phyloP scores from a whole-genome alignment of 2,888 invertebrate species.

The Polyommatus icarus region DNA sequence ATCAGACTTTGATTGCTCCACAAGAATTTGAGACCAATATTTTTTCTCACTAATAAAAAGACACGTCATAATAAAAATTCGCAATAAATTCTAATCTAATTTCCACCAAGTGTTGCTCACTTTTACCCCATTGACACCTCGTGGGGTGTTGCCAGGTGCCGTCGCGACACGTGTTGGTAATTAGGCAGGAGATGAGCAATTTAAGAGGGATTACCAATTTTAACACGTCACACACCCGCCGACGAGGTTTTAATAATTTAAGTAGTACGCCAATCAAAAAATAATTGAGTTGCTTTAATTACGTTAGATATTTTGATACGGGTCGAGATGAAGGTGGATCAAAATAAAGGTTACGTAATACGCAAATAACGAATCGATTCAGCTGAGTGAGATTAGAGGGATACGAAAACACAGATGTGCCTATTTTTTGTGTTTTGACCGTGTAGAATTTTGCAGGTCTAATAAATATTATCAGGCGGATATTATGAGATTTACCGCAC shows the following conservation, averaged over 20 bases:
- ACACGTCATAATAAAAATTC: not conserved
- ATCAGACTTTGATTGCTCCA: too few species aligned
- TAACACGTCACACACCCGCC: constrained; percentile 54
- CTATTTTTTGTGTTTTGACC: not conserved
- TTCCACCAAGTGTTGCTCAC: not conserved
- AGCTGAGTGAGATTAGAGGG: not conserved
- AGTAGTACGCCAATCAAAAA: constrained; percentile 38
- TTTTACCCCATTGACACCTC: constrained; percentile 7
- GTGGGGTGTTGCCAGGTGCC: constrained; percentile 60
- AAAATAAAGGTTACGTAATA: not conserved
- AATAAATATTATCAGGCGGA: not conserved
- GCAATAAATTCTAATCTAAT: not conserved
- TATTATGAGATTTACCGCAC: too few species aligned
- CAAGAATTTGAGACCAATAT: too few species aligned
- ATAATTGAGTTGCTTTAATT: constrained; percentile 27
- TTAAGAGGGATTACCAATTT: constrained; percentile 63
- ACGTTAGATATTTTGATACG: not conserved
- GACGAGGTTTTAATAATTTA: constrained; percentile 45
- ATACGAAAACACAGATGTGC: not conserved
- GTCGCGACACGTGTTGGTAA: constrained; percentile 59
- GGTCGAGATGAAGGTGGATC: not conserved
- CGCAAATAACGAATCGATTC: not conserved
- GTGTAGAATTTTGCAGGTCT: not conserved
- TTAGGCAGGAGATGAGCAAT: constrained; percentile 70
- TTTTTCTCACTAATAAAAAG: too few species aligned